phyloP scores from a whole-genome alignment of 1,140 invertebrate species.

The Coelopa frigida region DNA sequence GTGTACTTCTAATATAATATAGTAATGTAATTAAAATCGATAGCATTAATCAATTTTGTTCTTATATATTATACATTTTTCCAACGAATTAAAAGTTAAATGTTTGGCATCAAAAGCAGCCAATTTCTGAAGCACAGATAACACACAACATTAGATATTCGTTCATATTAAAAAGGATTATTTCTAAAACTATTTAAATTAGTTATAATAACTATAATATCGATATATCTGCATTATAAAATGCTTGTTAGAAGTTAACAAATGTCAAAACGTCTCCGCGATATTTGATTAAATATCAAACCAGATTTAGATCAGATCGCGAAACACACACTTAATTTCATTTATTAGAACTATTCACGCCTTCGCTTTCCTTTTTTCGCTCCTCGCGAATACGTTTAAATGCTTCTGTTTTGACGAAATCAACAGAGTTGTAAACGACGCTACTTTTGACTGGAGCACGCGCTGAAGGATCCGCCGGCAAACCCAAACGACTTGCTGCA shows the following conservation, averaged over 20 bases:
- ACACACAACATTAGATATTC: too few relatives aligned
- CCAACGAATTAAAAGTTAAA: too few relatives aligned
- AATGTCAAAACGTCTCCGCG: slow-evolving; percentile 13
- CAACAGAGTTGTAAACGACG: slow-evolving; percentile 79
- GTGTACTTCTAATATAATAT: too few relatives aligned
- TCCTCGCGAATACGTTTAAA: slow-evolving; percentile 80
- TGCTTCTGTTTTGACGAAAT: slow-evolving; percentile 85
- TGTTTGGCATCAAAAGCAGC: too few relatives aligned
- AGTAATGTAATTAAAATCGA: too few relatives aligned
- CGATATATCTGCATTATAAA: neutral
- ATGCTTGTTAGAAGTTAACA: neutral
- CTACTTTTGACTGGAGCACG: slow-evolving; percentile 36
- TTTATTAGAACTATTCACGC: slow-evolving; percentile 17
- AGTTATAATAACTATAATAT: too few relatives aligned
- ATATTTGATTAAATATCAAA: slow-evolving; percentile 6
- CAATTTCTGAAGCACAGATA: too few relatives aligned
- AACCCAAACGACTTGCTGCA: slow-evolving; percentile 10
- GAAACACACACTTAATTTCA: neutral
- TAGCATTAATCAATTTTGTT: too few relatives aligned
- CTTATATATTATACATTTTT: too few relatives aligned
- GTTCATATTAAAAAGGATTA: too few relatives aligned
- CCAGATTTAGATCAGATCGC: neutral
- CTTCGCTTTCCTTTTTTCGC: slow-evolving; percentile 52
- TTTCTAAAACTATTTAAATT: too few relatives aligned
- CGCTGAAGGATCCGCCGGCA: slow-evolving; percentile 17